Evolutionary conservation across 2,113 vertebrate genomes (phyloP).

Genomic region (Ceuthmochares aereus): DNA sequence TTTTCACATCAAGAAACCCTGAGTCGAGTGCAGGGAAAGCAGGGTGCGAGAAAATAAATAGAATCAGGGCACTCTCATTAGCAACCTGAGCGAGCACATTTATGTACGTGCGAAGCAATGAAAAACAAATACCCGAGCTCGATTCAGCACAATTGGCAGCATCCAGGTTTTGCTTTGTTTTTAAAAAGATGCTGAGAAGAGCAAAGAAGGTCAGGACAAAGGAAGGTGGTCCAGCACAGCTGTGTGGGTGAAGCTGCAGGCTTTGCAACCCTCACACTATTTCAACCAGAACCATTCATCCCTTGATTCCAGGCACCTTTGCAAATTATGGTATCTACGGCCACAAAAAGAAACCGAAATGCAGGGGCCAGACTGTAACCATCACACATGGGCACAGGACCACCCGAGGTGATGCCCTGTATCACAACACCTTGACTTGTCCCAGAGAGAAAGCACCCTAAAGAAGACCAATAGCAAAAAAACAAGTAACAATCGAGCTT

Average conservation of each 20-base stretch:
- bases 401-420: background rate
- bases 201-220: background rate
- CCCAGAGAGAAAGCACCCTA: background rate
- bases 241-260: background rate
- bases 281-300: background rate
- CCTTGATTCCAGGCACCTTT: background rate
- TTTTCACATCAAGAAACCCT: constrained; percentile 17
- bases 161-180: background rate
- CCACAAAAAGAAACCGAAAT: background rate
- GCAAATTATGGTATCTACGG: background rate
- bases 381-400: background rate
- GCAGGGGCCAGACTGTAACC: background rate
- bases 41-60: constrained; percentile 13
- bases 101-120: background rate
- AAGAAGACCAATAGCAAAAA: background rate
- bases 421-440: background rate
- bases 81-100: background rate
- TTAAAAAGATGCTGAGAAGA: background rate
- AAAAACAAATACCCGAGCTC: background rate
- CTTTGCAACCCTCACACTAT: background rate
- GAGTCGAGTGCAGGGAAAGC: background rate
- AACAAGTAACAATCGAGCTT: background rate
- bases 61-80: background rate
- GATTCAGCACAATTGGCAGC: background rate
- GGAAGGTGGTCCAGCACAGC: background rate